phyloP scores from a whole-genome alignment of 2,797 vertebrate species.

The Phalloptychus januarius region DNA sequence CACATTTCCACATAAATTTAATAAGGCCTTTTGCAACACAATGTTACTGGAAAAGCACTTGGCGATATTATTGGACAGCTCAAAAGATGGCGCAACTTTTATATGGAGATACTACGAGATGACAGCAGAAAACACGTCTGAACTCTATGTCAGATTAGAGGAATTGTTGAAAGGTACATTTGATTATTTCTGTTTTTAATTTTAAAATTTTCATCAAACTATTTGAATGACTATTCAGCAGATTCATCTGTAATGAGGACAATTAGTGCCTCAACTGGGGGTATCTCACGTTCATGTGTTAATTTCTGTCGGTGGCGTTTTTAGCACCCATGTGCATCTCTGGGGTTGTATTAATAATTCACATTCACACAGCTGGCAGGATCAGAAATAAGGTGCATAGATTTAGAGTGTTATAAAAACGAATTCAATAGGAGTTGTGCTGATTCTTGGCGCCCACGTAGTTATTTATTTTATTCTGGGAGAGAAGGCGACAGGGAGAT shows the following conservation, averaged over 20 bases:
- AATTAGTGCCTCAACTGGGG: neutral
- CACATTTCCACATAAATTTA: conserved; percentile 12
- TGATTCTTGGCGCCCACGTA: conserved; percentile 17
- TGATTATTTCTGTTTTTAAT: neutral
- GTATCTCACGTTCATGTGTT: neutral
- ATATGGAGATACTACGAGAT: neutral
- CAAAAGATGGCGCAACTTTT: neutral
- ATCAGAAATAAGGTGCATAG: conserved; percentile 7
- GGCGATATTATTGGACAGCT: conserved; percentile 1
- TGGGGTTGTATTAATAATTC: neutral
- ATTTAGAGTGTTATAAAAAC: conserved; percentile 13
- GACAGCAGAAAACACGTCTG: neutral
- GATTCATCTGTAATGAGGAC: neutral
- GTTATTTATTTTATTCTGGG: neutral
- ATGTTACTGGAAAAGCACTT: conserved; percentile 5
- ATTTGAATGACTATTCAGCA: neutral
- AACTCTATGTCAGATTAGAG: neutral
- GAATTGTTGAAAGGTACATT: neutral
- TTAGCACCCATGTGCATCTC: neutral
- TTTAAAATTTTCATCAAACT: neutral
- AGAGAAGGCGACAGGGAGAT: neutral
- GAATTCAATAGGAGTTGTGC: conserved; percentile 23
- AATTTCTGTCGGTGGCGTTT: neutral
- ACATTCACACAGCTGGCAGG: conserved; percentile 32
- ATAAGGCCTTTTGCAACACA: conserved; percentile 12